These are phyloP conservation scores for Rhagologus leucostigma DNA, from an alignment of 2,113 vertebrate species.

Conservation along the genomic window DNA sequence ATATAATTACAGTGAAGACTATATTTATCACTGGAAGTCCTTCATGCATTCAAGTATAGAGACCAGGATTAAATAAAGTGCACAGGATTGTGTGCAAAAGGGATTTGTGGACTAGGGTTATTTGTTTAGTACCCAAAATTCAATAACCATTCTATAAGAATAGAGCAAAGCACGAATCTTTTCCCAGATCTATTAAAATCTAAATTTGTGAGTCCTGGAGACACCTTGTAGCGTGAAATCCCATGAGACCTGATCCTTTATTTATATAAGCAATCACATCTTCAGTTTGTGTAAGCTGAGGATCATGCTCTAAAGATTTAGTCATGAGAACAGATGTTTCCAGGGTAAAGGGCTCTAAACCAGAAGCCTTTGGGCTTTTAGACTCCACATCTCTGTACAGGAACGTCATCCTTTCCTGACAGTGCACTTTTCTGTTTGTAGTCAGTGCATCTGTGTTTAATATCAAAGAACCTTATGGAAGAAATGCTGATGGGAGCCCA, in stretches of 20 bases:
- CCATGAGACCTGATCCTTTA: background rate
- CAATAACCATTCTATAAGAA: background rate
- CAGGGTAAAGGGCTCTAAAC: background rate
- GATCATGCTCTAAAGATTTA: background rate
- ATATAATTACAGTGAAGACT: background rate
- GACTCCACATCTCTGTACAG: background rate
- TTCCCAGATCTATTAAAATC: background rate
- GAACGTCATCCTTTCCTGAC: background rate
- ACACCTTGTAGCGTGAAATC: background rate
- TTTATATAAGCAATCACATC: background rate
- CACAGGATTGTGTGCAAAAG: background rate
- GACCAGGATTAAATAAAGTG: background rate
- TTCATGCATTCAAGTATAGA: background rate
- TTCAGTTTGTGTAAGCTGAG: background rate
- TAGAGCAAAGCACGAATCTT: background rate
- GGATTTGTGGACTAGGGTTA: background rate
- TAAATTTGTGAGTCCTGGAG: background rate
- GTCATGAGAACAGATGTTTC: background rate
- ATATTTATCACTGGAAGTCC: background rate
- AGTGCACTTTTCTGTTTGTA: background rate
- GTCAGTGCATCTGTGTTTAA: background rate
- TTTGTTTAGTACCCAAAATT: conserved; percentile 14
- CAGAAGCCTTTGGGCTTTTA: background rate
- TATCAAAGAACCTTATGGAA: background rate
- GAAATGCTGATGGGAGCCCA: background rate